Evolutionary conservation across 2,888 invertebrate species (phyloP).

Genomic region (Schrankia costaestrigalis): DNA sequence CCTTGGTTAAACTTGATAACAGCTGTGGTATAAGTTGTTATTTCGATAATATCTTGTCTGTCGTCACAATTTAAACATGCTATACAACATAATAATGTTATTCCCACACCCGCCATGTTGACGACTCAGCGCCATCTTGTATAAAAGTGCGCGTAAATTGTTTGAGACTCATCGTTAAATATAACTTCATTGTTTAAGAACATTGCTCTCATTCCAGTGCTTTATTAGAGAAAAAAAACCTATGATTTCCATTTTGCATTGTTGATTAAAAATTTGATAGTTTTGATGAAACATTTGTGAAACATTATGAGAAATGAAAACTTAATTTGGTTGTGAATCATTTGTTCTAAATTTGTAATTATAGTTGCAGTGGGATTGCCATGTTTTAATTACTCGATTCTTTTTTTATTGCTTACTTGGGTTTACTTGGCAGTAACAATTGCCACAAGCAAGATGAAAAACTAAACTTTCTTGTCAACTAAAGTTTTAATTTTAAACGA

Average conservation of each 20-base stretch:
- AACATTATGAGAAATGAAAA: slow-evolving; percentile 12
- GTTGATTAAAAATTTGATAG: slow-evolving; percentile 28
- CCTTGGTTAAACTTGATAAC: too few species aligned
- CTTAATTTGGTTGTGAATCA: slow-evolving; percentile 3
- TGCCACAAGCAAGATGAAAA: too few species aligned
- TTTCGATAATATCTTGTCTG: too few species aligned
- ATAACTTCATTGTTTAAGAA: slow-evolving; percentile 46
- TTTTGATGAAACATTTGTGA: slow-evolving; percentile 18
- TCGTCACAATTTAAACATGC: too few species aligned
- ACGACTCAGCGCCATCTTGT: slow-evolving; percentile 39
- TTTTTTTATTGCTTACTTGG: slow-evolving; percentile 1
- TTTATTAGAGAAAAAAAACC: slow-evolving; percentile 38
- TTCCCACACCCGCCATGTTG: slow-evolving; percentile 49
- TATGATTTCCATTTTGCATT: slow-evolving; percentile 28
- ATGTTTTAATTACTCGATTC: not conserved
- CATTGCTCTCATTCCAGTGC: slow-evolving; percentile 45
- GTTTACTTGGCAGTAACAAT: too few species aligned
- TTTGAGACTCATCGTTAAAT: slow-evolving; percentile 44
- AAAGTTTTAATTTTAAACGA: too few species aligned
- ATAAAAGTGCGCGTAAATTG: slow-evolving; percentile 45
- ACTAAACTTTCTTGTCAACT: too few species aligned
- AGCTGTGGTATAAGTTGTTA: too few species aligned
- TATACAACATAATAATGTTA: too few species aligned
- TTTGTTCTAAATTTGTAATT: slow-evolving; percentile 1
- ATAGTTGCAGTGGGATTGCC: not conserved